Base-by-base conservation (phyloP, 2,888 invertebrate species). In the Cryptus armator region DNA sequence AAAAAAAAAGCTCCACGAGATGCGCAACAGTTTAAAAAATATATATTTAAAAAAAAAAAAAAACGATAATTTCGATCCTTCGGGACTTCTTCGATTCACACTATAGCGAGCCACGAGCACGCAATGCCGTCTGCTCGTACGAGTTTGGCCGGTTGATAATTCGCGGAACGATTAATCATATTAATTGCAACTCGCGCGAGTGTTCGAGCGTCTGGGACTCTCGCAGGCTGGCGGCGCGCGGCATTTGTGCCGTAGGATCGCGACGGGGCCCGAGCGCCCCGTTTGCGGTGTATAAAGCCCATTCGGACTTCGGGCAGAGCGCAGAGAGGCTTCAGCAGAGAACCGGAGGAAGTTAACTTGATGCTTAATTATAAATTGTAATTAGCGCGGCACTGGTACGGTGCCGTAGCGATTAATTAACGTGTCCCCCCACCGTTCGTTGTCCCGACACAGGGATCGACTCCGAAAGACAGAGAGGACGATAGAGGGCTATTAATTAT, bases 361-460 rank as follows among this genome's bases (percentile, higher is more conserved):
- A 90, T 91, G 90, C 89, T 93, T 93, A 93, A 93, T 93, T 93
- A 92, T 93, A 93, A 93, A 93, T 92, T 92, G 92, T 93, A 93
- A 93, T 93, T 92, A 93, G 91, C 91, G 90, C 88, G 89, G 88
- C 87, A 87, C 83, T 85, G 86, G 85, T 84, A 89, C 87, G 72
- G 67, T 88, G 87, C 90, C 89, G 89, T 88, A 86, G 86, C 91
- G 91, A 92, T 92, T 92, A 92, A 92, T 92, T 92, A 92, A 92
- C 90, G 88, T 88, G 86, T 81, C 87, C 85, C 86, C 71, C 81
- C 86, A 2, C 81, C 77, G 44, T 19, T 68, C 82, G 14, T 24
- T 64, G 67, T 48, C 51, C 81, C 85, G 74, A 75, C 71, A 48
- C 74, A 83, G 71, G 70, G 72, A 76, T 67, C 67, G 77, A 78